Percentiles rank a stretch among this genome's conserved stretches.
These are phyloP conservation scores for Sycophaga agraensis DNA, from an alignment of 1,140 invertebrate species.

Conservation along the genomic window DNA sequence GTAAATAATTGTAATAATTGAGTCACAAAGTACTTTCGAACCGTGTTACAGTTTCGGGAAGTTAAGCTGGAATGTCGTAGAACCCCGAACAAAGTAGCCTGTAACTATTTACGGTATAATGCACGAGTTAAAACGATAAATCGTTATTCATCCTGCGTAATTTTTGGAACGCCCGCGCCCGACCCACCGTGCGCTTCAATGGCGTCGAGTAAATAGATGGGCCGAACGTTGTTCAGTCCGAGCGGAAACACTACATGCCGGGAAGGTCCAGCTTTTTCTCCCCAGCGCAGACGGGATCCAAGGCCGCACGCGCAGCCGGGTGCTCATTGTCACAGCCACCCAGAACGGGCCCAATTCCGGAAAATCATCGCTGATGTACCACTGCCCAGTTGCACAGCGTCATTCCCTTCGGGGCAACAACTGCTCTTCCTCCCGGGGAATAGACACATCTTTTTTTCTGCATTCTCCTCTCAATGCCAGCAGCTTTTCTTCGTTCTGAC, in stretches of 20 bases:
- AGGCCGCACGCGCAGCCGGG: background rate
- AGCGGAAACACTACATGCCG: background rate
- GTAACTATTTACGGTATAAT: too few relatives aligned
- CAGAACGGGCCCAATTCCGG: conserved; percentile 10
- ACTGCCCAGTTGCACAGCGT: conserved; percentile 22
- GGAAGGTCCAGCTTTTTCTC: background rate
- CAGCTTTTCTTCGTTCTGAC: too few relatives aligned
- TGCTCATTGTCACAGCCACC: conserved; percentile 11
- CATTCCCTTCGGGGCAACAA: too few relatives aligned
- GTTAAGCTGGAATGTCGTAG: background rate
- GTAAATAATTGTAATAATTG: too few relatives aligned
- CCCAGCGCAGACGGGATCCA: background rate
- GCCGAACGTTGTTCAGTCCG: conserved; percentile 18
- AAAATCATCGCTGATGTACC: conserved; percentile 20
- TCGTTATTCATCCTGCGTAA: conserved; percentile 35
- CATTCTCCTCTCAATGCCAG: too few relatives aligned
- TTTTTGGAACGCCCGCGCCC: conserved; percentile 33
- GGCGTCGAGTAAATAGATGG: conserved; percentile 33
- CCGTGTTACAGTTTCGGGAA: background rate
- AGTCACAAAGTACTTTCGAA: background rate
- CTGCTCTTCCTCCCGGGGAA: too few relatives aligned
- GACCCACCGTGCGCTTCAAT: conserved; percentile 20
- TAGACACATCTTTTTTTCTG: conserved; percentile 19
- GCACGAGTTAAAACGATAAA: conserved; percentile 40
- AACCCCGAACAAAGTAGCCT: conserved; percentile 11